phyloP scores from a whole-genome alignment of 1,140 invertebrate species.

The Ylistrum balloti region DNA sequence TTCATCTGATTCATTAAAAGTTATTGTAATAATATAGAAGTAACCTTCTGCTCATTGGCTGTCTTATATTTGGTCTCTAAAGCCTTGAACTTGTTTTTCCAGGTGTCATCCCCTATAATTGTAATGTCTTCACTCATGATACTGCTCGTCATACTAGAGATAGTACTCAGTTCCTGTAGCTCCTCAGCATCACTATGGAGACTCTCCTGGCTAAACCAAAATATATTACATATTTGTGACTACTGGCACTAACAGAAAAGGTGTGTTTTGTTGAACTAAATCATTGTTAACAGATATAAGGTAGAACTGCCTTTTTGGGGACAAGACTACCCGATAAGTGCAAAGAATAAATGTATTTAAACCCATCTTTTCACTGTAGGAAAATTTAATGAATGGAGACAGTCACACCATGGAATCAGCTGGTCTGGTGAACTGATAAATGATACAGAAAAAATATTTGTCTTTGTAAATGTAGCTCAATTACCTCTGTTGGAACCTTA shows the following conservation, averaged over 20 bases:
- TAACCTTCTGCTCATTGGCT: conserved; percentile 72
- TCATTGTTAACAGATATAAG: no score
- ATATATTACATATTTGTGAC: conserved; percentile 21
- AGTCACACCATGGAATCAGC: no score
- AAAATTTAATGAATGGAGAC: no score
- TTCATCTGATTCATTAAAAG: no score
- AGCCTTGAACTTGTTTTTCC: conserved; percentile 62
- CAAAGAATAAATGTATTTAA: no score
- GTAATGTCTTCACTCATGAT: conserved; percentile 53
- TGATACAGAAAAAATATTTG: no score
- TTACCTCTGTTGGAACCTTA: conserved; percentile 72
- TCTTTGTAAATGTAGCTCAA: conserved; percentile 19
- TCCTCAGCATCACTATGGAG: conserved; percentile 58
- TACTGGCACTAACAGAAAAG: conserved; percentile 57
- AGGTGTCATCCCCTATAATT: conserved; percentile 51
- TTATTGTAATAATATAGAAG: not conserved
- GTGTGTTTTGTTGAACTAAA: not conserved
- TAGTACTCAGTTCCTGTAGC: conserved; percentile 56
- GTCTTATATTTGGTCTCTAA: conserved; percentile 66
- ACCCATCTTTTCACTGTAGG: no score
- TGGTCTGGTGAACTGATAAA: no score
- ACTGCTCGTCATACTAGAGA: conserved; percentile 49
- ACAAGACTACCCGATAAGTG: no score
- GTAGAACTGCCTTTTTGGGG: not conserved
- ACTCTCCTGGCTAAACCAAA: conserved; percentile 41